Evolutionary conservation across 1,140 invertebrate species (phyloP), one percentile per base, ranked within the genome.

Genomic region (Holotrichia oblita): DNA sequence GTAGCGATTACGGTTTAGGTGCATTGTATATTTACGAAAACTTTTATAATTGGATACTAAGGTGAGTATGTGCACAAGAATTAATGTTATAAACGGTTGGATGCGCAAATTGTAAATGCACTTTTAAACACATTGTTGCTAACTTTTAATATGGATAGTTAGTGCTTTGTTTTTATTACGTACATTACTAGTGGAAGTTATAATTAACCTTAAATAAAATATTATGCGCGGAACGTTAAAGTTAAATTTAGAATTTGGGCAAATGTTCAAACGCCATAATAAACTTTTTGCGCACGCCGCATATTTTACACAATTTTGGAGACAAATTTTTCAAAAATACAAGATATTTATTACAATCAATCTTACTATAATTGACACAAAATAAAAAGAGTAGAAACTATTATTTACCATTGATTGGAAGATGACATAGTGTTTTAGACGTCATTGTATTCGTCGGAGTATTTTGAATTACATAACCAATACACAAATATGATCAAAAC

Each of bases 221-320:
- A 69, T 14, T 24, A 20, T 69, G 10, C 27, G 12, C 22, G 24
- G 22, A 27, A 27, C 61, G 61, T 34, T 24, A 24, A 69, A 22
- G 22, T 14, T 69, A 69, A 69, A 69, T 69, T 69, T 69, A 69
- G 61, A 69, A 24, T 8, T 27, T 34, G 61, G 61, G 61, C 61
- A 69, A 69, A 69, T 22, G 20, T 69, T 69, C 61, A 69, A 69
- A 34, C 12, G 22, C 22, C 10, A 69, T 69, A 69, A 69, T 69
- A 69, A 69, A 69, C 22, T 69, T 69, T 69, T 69, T 69, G 61
- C 61, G 61, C 61, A 69, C 61, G 61, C 22, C 61, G 61, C 61
- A 69, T 69, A 69, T 69, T 69, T 69, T 69, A 20, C 22, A 3
- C 9, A 22, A 17, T 69, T 69, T 22, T 34, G 22, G 61, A 14